Base-by-base conservation (phyloP, 2,888 invertebrate genomes). In the Leptopilina myrica region DNA sequence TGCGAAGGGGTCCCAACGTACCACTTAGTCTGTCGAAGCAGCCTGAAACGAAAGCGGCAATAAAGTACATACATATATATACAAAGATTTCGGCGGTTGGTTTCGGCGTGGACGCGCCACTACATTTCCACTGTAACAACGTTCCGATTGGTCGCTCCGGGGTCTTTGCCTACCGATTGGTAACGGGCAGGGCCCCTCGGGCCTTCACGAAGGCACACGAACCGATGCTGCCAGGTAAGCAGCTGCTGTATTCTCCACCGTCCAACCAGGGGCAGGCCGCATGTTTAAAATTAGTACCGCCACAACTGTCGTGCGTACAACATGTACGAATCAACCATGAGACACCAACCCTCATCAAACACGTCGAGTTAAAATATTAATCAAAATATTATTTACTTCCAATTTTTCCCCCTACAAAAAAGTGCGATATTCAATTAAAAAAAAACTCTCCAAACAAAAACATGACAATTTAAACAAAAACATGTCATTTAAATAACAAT, bases 221-320 rank as follows among this genome's bases (percentile, higher is more conserved):
- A 79, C 77, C 62, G 59, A 49, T 49, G 43, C 49, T 49, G 11
- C 49, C 49, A 89, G 89, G 89, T 89, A 89, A 89, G 89, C 88
- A 90, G 90, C 90, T 89, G 89, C 89, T 79, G 83, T 77, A 49
- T 49, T 11, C 49, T 78, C 43, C 79, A 2, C 33, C 33, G 33
- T 33, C 43, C 43, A 8, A 43, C 43, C 84, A 83, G 85, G 83
- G 82, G 85, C 85, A 81, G 83, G 83, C 84, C 79, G 82, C 81
- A 77, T 80, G 80, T 81, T 79, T 79, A 87, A 90, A 43, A 91
- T 91, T 90, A 92, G 91, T 91, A 89, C 90, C 89, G 90, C 88
- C 90, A 86, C 90, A 91, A 91, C 91, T 90, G 89, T 89, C 90
- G 90, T 87, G 84, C 88, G 87, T 82, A 88, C 87, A 91, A 88